Percentiles rank a stretch among this genome's conserved stretches.
These are phyloP conservation scores for Tinea trinotella DNA, from an alignment of 2,888 invertebrate species.

Conservation along the genomic window DNA sequence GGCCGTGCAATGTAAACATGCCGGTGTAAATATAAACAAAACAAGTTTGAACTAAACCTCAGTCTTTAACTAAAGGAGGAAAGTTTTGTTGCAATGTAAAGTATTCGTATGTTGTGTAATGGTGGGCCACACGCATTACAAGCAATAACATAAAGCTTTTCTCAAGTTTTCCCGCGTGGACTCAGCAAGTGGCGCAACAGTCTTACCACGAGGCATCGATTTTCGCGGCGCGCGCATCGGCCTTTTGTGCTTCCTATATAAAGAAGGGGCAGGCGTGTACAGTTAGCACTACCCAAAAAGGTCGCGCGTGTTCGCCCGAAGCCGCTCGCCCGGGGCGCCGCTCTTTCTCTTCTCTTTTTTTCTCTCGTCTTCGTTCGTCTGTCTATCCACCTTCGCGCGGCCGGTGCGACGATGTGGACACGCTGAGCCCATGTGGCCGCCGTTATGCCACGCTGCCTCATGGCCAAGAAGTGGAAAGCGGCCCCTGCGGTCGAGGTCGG, in stretches of 20 bases:
- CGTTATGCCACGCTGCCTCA: conserved; percentile 94
- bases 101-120: no score
- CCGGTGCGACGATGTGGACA: conserved; percentile 54
- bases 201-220: conserved; percentile 39
- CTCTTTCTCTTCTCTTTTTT: conserved; percentile 69
- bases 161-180: conserved; percentile 44
- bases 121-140: conserved; percentile 26
- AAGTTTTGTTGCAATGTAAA: background rate
- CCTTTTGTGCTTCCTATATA: conserved; percentile 48
- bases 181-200: conserved; percentile 22
- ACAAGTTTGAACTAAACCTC: no score
- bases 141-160: background rate
- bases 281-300: conserved; percentile 72
- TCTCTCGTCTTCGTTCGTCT: conserved; percentile 62
- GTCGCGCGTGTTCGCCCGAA: conserved; percentile 62
- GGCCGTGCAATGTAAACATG: background rate
- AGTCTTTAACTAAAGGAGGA: background rate
- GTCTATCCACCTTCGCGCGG: conserved; percentile 41
- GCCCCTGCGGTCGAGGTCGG: conserved; percentile 71
- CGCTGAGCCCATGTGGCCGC: conserved; percentile 71
- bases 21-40: background rate
- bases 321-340: conserved; percentile 64
- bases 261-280: conserved; percentile 50
- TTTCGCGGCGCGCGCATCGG: conserved; percentile 61
- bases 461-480: conserved; percentile 97